Percentiles rank a stretch among this genome's conserved stretches.
These are phyloP conservation scores for Aporophyla nigra DNA, from an alignment of 2,888 invertebrate genomes.

Conservation along the genomic window DNA sequence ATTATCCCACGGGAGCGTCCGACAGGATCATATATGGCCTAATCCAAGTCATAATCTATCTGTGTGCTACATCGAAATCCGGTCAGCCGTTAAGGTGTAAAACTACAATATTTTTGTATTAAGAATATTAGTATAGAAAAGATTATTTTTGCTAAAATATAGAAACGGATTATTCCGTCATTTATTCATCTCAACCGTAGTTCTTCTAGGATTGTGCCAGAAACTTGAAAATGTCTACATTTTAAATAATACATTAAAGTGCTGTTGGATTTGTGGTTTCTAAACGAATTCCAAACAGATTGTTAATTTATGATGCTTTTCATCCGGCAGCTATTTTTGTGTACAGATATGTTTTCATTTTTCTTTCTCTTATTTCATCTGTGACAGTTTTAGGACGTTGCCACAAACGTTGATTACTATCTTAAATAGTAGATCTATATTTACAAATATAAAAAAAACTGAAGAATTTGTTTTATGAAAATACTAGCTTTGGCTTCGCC, in stretches of 20 bases:
- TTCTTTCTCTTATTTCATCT: neutral
- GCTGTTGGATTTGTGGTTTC: slow-evolving; percentile 40
- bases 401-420: slow-evolving; percentile 5
- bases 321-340: slow-evolving; percentile 23
- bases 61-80: neutral
- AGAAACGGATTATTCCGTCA: too few species aligned
- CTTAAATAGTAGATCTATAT: too few species aligned
- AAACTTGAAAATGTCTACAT: slow-evolving; percentile 2
- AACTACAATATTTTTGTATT: too few species aligned
- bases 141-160: too few species aligned
- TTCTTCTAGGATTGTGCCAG: slow-evolving; percentile 31
- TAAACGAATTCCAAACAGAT: slow-evolving; percentile 37
- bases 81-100: neutral
- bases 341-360: slow-evolving; percentile 16
- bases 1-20: neutral
- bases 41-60: neutral
- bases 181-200: slow-evolving; percentile 36
- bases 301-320: slow-evolving; percentile 40
- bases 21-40: neutral
- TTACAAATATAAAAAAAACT: too few species aligned
- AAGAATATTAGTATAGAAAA: too few species aligned
- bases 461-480: too few species aligned
- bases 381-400: neutral
- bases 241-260: slow-evolving; percentile 33
- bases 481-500: too few species aligned